Base-by-base conservation (phyloP, 2,113 vertebrate genomes). In the Barbus barbus region DNA sequence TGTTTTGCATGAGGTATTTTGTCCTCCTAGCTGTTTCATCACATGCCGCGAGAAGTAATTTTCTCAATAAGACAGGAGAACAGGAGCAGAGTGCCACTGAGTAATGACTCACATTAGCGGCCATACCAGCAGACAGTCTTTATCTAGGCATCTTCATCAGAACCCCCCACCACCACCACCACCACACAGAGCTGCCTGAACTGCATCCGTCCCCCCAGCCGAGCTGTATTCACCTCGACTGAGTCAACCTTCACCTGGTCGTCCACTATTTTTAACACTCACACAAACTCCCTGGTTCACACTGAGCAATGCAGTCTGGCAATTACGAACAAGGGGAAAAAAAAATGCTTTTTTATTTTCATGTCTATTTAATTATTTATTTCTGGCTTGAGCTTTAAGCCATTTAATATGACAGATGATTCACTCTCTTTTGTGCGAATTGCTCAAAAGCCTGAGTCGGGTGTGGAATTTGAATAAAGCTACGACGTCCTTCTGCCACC, bases 31-130 rank as follows among this genome's bases (percentile, higher is more conserved):
- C 24, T 1, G 76, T 84, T 61, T 84, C 65, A 80, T 88, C 74
- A 58, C 31, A 77, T 80, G 61, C 77, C 41, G 76, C 38, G 51
- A 69, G 38, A 41, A 80, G 81, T 58, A 38, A 75, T 85, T 85
- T 89, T 82, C 83, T 86, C 72, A 67, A 14, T 46, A 71, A 83
- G 76, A 78, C 75, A 81, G 77, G 71, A 26, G 60, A 79, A 60
- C 78, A 80, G 83, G 79, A 69, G 46, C 36, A 51, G 61, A 69
- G n/a, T 61, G 41, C 58, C 48, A 83, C 69, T 83, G 53, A 84
- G 76, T 86, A 87, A 86, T 83, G 87, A 86, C 81, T 88, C 81
- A 86, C 72, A 81, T 88, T 83, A 86, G 83, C 16, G 46, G 26
- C 83, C 83, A 69, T 86, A 79, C 78, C 41, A 82, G 85, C 85